phyloP scores from a whole-genome alignment of 2,888 invertebrate species.

The Tipula confusa region DNA sequence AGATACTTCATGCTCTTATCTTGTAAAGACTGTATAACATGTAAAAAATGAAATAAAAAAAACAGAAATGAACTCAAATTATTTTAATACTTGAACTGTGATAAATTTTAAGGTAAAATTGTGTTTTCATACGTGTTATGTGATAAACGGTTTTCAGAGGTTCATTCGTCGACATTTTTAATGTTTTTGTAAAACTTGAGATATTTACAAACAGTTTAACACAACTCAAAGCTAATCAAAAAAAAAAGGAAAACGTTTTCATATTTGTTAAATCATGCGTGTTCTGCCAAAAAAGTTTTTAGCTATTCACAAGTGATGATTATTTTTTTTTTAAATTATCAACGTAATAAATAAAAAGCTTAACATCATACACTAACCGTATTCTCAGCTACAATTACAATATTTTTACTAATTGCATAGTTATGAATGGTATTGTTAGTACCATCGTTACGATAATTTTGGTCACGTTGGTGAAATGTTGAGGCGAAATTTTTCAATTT shows the following conservation, averaged over 20 bases:
- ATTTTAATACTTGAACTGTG: neutral
- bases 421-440: neutral
- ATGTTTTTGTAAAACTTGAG: neutral
- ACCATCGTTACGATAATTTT: neutral
- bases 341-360: neutral
- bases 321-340: neutral
- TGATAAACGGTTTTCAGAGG: neutral
- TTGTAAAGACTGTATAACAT: neutral
- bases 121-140: neutral
- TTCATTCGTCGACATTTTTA: neutral
- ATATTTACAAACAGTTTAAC: neutral
- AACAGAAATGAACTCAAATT: neutral
- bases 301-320: neutral
- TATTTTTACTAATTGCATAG: neutral
- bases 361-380: neutral
- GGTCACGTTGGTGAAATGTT: neutral
- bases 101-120: neutral
- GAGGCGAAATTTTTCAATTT: neutral
- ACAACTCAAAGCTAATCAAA: neutral
- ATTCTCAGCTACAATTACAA: neutral
- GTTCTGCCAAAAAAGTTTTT: neutral
- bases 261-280: neutral
- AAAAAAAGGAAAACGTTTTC: no score
- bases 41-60: neutral
- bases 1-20: no score